These are phyloP conservation scores for Acanthacorydalis orientalis DNA, from an alignment of 2,888 invertebrate species.

Conservation along the genomic window DNA sequence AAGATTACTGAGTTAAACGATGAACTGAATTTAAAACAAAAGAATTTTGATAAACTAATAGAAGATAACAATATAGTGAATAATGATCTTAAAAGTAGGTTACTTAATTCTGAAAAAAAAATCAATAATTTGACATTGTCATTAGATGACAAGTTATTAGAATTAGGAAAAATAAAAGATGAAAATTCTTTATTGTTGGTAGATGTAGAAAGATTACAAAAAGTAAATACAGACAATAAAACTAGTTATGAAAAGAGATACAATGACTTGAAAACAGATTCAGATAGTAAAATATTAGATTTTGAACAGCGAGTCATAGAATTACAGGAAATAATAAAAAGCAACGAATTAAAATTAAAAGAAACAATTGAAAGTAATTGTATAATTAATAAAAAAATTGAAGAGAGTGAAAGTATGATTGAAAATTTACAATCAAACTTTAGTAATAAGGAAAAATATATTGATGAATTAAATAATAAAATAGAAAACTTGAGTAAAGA, in stretches of 20 bases:
- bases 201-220: too few species aligned
- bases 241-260: too few species aligned
- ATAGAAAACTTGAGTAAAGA: constrained; percentile 10
- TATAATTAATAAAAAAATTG: constrained; percentile 8
- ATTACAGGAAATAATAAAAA: not conserved
- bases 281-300: not conserved
- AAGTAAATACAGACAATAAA: too few species aligned
- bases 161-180: constrained; percentile 1
- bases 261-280: not conserved
- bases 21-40: not conserved
- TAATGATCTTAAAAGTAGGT: not conserved
- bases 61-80: not conserved
- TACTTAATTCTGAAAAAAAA: not conserved
- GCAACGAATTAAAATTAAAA: not conserved
- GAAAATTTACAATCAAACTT: constrained; percentile 14
- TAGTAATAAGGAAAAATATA: constrained; percentile 14
- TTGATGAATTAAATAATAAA: constrained; percentile 15
- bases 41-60: not conserved
- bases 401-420: constrained; percentile 10
- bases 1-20: not conserved
- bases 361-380: constrained; percentile 1
- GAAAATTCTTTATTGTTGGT: too few species aligned
- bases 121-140: not conserved
- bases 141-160: constrained; percentile 6
- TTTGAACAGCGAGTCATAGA: not conserved